Conservation (phyloP, 2,888 invertebrate genomes). For the Ornithoptera priamus region DNA sequence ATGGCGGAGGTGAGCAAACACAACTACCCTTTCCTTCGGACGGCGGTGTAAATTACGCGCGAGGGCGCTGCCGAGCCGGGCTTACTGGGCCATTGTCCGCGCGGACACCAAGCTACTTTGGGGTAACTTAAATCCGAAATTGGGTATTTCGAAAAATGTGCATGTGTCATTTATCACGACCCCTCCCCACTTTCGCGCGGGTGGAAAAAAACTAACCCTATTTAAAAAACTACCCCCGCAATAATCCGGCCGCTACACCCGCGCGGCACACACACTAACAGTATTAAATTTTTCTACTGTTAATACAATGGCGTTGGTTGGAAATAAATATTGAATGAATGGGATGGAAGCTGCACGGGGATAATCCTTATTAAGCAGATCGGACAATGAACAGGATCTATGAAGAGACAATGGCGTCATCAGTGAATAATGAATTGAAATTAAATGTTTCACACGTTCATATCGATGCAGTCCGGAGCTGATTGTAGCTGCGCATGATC, state of each 20-base stretch:
- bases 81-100: constrained; percentile 62
- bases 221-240: constrained; percentile 75
- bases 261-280: constrained; percentile 72
- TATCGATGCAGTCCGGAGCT: neutral
- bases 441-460: constrained; percentile 24
- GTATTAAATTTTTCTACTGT: constrained; percentile 76
- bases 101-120: constrained; percentile 74
- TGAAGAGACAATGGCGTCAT: constrained; percentile 33
- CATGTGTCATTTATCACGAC: constrained; percentile 81
- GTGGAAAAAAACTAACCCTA: constrained; percentile 75
- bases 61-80: constrained; percentile 45
- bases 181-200: constrained; percentile 54
- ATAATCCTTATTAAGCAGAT: constrained; percentile 72
- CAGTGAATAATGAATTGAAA: constrained; percentile 30
- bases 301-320: constrained; percentile 69
- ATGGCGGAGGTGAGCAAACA: constrained; percentile 53
- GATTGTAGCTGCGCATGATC: too few relatives aligned
- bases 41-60: constrained; percentile 70
- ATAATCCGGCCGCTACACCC: constrained; percentile 69
- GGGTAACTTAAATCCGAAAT: constrained; percentile 82
- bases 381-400: constrained; percentile 43
- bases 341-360: constrained; percentile 48
- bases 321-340: constrained; percentile 76
- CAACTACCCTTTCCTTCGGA: constrained; percentile 52
- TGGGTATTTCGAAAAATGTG: constrained; percentile 81